Base-by-base conservation (phyloP, 2,797 vertebrate species). In the Myotis vivesi region DNA sequence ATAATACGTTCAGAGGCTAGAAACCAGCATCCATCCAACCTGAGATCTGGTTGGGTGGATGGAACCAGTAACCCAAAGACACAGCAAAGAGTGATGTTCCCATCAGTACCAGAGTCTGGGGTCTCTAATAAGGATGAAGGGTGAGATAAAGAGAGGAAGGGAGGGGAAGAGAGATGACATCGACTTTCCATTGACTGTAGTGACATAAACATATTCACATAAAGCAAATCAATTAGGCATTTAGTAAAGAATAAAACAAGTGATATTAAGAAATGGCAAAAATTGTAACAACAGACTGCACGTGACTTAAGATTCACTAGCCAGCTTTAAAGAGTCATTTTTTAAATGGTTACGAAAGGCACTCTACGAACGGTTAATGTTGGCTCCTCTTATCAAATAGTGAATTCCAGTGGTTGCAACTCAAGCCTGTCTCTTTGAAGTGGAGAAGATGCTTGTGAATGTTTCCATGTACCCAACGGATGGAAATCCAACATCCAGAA, bases 321-420 rank as follows among this genome's bases (percentile, higher is more conserved):
- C 3, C 36, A 12, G 22, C 28, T 53, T 62, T n/a, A 33, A 30
- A 51, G n/a, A 41, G 38, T 38, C 17, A n/a, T 64, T 57, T 23
- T 77, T 80, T 33, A 36, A 71, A 46, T 12, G 23, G 17, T 16
- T 16, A 71, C 10, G 49, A 33, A 73, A 91, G 20, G 10, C 1
- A 16, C 6, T 69, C 4, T 0, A 0, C 12, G 75, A 22, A 11
- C 9, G 10, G 4, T 3, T 38, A 13, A 25, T 16, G 1, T 3
- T 0, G 4, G 16, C 19, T 86, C 20, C 44, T 36, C 51, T 44
- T 13, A 22, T 6, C 6, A 8, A 71, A 57, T 0, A 66, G 8
- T 0, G 0, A 57, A 73, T 51, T 25, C 38, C 25, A 6, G 1
- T 7, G 10, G 23, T 68, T 15, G 5, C 53, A 46, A 11, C 8